A percentile compares a stretch with the other conserved stretches of the same genome.
Evolutionary conservation across 37 sponge, comb jelly and placozoan genomes (phyloP).

Genomic region (Axinella damicornis): DNA sequence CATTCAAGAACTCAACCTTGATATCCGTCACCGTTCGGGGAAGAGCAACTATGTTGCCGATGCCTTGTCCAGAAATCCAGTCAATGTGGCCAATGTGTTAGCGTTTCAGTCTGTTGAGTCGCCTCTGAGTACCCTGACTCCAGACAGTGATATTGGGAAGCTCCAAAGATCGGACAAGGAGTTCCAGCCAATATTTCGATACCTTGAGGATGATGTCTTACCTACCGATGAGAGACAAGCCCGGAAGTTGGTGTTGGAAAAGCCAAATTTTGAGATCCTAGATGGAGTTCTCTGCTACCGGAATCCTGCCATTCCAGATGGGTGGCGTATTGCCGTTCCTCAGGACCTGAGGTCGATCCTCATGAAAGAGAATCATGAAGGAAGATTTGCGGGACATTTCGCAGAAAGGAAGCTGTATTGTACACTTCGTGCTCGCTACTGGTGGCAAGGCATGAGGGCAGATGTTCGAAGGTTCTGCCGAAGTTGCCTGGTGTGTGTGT

Average conservation of each 20-base stretch:
- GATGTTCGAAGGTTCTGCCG: constrained; percentile 32
- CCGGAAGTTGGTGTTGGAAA: neutral
- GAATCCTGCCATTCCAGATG: neutral
- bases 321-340: constrained; percentile 12
- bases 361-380: constrained; percentile 22
- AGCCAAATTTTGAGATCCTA: neutral
- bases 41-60: constrained; percentile 33
- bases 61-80: constrained; percentile 30
- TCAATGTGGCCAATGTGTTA: neutral
- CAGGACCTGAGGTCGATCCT: neutral
- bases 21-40: constrained; percentile 30
- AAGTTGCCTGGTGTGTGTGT: constrained; percentile 31
- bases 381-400: constrained; percentile 41
- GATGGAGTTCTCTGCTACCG: neutral
- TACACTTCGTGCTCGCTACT: constrained; percentile 7
- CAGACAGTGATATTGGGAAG: neutral
- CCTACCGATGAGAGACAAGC: neutral
- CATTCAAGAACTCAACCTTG: constrained; percentile 48
- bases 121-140: too few relatives aligned
- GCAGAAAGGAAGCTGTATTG: constrained; percentile 14
- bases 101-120: neutral
- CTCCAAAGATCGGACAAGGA: neutral
- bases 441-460: constrained; percentile 43
- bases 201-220: constrained; percentile 1
- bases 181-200: neutral